Conservation (phyloP, 1,140 invertebrate species). For the Eciton burchellii region DNA sequence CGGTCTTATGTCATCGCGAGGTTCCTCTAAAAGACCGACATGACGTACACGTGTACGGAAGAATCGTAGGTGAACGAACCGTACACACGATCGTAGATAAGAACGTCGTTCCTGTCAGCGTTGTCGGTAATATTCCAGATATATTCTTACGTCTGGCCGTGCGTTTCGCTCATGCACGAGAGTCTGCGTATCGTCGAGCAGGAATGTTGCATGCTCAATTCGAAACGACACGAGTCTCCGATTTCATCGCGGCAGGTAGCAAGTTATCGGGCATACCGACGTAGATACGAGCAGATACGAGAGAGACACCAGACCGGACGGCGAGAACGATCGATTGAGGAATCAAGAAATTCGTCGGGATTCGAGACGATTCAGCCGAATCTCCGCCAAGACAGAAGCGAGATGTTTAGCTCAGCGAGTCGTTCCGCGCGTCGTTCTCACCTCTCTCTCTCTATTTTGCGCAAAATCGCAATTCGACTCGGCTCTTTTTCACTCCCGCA, state of each 20-base stretch:
- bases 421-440: too few species aligned
- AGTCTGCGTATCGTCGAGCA: neutral
- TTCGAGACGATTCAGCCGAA: too few species aligned
- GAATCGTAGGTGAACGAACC: slow-evolving; percentile 46
- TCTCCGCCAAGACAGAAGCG: too few species aligned
- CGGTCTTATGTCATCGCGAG: slow-evolving; percentile 10
- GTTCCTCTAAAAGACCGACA: slow-evolving; percentile 3
- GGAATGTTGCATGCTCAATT: neutral
- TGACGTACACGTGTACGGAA: neutral
- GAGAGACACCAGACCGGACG: neutral
- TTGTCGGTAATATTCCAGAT: neutral
- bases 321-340: neutral
- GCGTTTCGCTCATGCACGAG: neutral
- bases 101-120: slow-evolving; percentile 1
- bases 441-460: too few species aligned
- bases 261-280: neutral
- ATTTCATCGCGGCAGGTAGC: neutral
- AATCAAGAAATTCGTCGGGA: neutral
- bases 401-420: too few species aligned
- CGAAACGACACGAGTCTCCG: neutral
- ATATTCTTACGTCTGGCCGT: neutral
- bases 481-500: too few species aligned
- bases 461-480: too few species aligned
- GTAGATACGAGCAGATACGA: neutral
- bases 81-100: neutral